phyloP scores from a whole-genome alignment of 2,113 vertebrate genomes.

The Turnix velox region DNA sequence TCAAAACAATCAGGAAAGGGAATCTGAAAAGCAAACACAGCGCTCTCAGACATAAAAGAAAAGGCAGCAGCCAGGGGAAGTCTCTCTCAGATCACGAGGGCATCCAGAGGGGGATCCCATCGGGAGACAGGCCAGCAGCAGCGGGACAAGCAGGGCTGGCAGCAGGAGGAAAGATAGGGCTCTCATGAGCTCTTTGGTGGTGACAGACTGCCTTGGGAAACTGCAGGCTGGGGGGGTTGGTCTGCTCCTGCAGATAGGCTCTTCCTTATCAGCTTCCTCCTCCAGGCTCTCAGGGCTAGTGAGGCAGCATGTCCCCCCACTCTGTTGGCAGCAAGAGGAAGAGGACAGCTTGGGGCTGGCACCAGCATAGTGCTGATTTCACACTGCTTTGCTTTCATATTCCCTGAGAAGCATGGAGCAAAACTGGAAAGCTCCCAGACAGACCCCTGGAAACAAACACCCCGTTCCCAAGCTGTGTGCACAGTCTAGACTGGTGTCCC shows the following conservation, averaged over 20 bases:
- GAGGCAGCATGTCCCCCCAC: rapidly evolving
- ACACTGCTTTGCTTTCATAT: not conserved
- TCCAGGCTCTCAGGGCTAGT: not conserved
- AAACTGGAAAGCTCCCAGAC: not conserved
- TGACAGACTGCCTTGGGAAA: not conserved
- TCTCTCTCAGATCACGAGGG: not conserved
- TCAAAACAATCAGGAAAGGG: constrained; percentile 7
- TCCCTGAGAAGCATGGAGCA: not conserved
- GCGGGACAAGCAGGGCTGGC: not conserved
- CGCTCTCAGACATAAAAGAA: not conserved
- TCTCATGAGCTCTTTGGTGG: not conserved
- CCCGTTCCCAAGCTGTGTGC: not conserved
- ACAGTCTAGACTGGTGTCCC: not conserved
- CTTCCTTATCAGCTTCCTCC: not conserved
- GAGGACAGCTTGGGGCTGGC: not conserved
- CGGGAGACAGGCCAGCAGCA: not conserved
- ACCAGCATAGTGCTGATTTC: not conserved
- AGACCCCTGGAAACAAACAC: not conserved
- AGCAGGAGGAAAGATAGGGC: not conserved
- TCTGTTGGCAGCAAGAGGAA: not conserved
- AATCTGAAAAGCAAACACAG: not conserved
- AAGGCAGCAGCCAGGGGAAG: not conserved
- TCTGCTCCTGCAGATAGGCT: not conserved
- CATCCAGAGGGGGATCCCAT: not conserved
- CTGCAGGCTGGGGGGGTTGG: not conserved